These are phyloP conservation scores for Salticus scenicus DNA, from an alignment of 2,888 invertebrate genomes.

Conservation along the genomic window DNA sequence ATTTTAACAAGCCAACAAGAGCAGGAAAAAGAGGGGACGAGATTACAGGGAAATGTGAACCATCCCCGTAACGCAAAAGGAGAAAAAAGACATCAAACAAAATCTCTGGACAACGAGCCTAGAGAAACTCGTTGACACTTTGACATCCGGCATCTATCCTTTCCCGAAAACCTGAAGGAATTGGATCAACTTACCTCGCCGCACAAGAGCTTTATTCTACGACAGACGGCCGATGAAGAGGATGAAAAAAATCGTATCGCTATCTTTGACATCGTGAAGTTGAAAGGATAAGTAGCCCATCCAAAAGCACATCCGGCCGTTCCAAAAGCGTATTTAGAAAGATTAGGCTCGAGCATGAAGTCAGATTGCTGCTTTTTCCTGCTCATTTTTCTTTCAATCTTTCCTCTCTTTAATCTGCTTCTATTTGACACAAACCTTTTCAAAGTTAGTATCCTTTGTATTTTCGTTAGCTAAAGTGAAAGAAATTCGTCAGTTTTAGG, in stretches of 20 bases:
- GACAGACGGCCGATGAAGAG: conserved; percentile 26
- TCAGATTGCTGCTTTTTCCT: conserved; percentile 16
- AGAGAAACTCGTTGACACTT: conserved; percentile 49
- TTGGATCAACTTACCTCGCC: conserved; percentile 60
- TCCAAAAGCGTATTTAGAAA: conserved; percentile 55
- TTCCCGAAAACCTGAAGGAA: conserved; percentile 53
- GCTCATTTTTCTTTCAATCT: conserved; percentile 33
- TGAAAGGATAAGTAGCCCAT: conserved; percentile 61
- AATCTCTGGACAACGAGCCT: conserved; percentile 22
- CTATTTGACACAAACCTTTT: conserved; percentile 11
- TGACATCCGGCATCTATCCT: conserved; percentile 53
- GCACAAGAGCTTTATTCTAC: conserved; percentile 44
- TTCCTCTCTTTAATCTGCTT: conserved; percentile 49
- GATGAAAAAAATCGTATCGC: conserved; percentile 42
- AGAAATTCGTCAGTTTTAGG: background rate
- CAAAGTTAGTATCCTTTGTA: conserved; percentile 12
- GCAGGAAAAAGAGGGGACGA: background rate
- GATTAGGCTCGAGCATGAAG: conserved; percentile 38
- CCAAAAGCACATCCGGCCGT: conserved; percentile 51
- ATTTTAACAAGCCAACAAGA: conserved; percentile 24
- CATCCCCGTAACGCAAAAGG: conserved; percentile 16
- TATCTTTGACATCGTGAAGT: conserved; percentile 53
- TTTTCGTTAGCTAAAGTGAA: background rate
- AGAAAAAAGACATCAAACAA: conserved; percentile 30
- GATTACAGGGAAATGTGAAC: conserved; percentile 34